A percentile compares a stretch with the other conserved stretches of the same genome.
Conservation (phyloP, 2,113 vertebrate species). For the Halichoerus grypus region DNA sequence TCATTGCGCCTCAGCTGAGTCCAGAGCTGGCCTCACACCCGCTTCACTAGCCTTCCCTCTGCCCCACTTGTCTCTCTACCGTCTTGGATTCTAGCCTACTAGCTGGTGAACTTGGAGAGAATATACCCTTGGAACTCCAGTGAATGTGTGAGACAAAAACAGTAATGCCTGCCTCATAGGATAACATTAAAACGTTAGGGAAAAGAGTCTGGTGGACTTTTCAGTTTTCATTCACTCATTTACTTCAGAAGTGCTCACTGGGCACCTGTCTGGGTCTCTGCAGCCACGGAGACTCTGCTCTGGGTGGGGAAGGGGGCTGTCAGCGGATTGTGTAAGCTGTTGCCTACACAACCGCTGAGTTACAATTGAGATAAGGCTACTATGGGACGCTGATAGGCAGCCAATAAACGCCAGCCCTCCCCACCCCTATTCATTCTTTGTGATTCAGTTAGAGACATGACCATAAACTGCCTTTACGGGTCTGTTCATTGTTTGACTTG, state of each 20-base stretch:
- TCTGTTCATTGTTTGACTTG: conserved; percentile 40
- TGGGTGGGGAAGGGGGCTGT: background rate
- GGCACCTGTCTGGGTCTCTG: background rate
- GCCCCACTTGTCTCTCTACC: background rate
- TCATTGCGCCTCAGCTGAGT: background rate
- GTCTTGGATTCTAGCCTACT: background rate
- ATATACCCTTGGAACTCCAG: background rate
- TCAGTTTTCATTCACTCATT: background rate
- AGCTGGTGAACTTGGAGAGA: background rate
- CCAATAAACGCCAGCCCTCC: background rate
- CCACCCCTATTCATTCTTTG: background rate
- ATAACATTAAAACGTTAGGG: background rate
- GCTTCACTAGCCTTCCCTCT: background rate
- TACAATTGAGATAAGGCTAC: too few relatives aligned
- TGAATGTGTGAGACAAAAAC: background rate
- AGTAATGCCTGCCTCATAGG: background rate
- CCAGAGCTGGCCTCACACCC: background rate
- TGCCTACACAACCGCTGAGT: background rate
- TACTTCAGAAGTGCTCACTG: background rate
- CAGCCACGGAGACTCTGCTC: background rate
- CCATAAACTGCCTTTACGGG: conserved; percentile 4
- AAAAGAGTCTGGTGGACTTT: background rate
- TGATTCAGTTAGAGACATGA: background rate
- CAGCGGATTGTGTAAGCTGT: background rate
- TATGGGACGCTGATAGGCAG: too few relatives aligned